Evolutionary conservation across 2,797 vertebrate genomes (phyloP).

Genomic region (Cuniculus paca): DNA sequence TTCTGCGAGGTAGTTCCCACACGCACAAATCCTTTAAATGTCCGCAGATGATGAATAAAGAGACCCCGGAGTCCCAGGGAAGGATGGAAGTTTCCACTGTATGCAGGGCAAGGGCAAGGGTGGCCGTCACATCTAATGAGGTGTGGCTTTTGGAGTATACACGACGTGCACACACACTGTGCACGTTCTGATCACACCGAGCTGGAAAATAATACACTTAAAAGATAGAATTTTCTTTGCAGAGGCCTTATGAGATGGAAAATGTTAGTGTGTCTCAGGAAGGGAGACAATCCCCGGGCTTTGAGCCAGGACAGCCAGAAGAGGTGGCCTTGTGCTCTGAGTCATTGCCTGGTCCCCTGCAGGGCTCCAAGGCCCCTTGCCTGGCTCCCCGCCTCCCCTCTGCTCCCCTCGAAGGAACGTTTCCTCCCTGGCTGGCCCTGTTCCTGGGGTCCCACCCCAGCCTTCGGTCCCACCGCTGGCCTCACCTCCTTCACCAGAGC

Average conservation of each 20-base stretch:
- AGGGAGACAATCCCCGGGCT: slow-evolving; percentile 6
- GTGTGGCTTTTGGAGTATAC: not conserved
- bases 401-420: rapidly evolving
- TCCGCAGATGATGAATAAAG: not conserved
- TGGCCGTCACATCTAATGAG: not conserved
- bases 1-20: rapidly evolving
- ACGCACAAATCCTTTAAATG: rapidly evolving
- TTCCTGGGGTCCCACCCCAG: rapidly evolving
- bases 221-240: slow-evolving; percentile 24
- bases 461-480: rapidly evolving
- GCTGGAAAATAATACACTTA: slow-evolving; percentile 25
- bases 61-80: rapidly evolving
- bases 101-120: rapidly evolving
- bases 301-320: not conserved
- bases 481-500: not conserved
- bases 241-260: not conserved
- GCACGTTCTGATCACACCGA: not conserved
- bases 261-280: not conserved
- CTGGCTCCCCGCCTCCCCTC: rapidly evolving
- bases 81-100: rapidly evolving
- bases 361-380: too few relatives aligned
- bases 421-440: not conserved
- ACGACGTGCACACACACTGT: rapidly evolving
- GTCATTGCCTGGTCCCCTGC: not conserved
- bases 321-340: not conserved